These are phyloP conservation scores for Apotomis turbidana DNA, from an alignment of 2,888 invertebrate genomes.

Conservation along the genomic window DNA sequence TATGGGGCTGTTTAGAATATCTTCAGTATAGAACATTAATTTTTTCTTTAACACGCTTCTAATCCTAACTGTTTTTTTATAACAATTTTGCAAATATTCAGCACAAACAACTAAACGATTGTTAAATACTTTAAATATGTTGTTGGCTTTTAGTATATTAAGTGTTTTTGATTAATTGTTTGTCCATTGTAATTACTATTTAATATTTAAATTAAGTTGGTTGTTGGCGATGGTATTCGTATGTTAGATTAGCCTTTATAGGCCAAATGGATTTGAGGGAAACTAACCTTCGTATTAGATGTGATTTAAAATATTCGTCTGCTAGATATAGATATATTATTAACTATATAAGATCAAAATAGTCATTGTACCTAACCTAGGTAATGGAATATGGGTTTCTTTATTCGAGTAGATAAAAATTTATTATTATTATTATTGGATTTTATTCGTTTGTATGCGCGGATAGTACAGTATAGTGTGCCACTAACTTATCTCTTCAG, in stretches of 20 bases:
- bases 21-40: neutral
- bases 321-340: slow-evolving; percentile 28
- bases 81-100: slow-evolving; percentile 22
- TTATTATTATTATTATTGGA: neutral
- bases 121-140: slow-evolving; percentile 46
- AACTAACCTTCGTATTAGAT: slow-evolving; percentile 37
- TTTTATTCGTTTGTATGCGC: neutral
- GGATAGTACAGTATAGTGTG: neutral
- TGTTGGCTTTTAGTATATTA: slow-evolving; percentile 62
- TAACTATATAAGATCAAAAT: slow-evolving; percentile 33
- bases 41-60: neutral
- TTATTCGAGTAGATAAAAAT: slow-evolving; percentile 29
- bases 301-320: slow-evolving; percentile 38
- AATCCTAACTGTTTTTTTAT: slow-evolving; percentile 16
- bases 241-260: slow-evolving; percentile 32
- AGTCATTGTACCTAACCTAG: slow-evolving; percentile 40
- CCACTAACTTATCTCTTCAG: neutral
- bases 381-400: slow-evolving; percentile 32
- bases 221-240: slow-evolving; percentile 42
- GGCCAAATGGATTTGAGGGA: slow-evolving; percentile 39
- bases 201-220: slow-evolving; percentile 45
- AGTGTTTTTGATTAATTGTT: slow-evolving; percentile 49
- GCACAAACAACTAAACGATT: slow-evolving; percentile 40
- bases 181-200: slow-evolving; percentile 48
- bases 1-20: neutral